Percentiles rank a stretch among this genome's conserved stretches.
Conservation (phyloP, 2,888 invertebrate species). For the Mechanitis messenoides region DNA sequence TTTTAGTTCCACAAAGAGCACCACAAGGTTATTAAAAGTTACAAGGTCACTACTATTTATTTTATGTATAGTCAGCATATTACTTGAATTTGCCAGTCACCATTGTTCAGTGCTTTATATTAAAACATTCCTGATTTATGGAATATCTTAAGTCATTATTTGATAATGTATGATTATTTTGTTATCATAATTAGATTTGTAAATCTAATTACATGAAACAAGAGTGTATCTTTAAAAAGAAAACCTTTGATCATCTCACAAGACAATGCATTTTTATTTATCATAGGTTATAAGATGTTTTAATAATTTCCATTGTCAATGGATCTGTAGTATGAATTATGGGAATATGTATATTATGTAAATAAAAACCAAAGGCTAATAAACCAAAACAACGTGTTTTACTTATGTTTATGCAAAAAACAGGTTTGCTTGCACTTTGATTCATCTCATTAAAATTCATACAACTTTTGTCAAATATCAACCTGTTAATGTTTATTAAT, state of each 20-base stretch:
- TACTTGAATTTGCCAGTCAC: background rate
- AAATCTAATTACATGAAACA: background rate
- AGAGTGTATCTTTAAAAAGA: background rate
- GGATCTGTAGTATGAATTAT: slow-evolving; percentile 13
- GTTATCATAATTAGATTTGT: too few species aligned
- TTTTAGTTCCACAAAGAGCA: background rate
- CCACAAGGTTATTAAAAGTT: too few species aligned
- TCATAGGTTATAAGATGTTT: background rate
- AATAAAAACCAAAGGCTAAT: slow-evolving; percentile 29
- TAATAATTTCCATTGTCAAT: slow-evolving; percentile 15
- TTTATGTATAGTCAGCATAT: background rate
- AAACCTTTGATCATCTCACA: background rate
- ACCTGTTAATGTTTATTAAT: too few species aligned
- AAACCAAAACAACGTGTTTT: slow-evolving; percentile 17
- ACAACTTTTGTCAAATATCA: too few species aligned
- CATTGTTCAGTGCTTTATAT: background rate
- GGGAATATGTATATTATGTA: slow-evolving; percentile 28
- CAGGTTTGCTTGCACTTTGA: slow-evolving; percentile 3
- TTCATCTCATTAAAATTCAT: slow-evolving; percentile 1
- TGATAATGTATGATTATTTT: too few species aligned
- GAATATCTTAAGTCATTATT: too few species aligned
- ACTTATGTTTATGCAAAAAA: slow-evolving; percentile 3
- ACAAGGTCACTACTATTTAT: background rate
- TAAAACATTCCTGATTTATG: background rate
- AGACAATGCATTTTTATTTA: background rate